phyloP scores from a whole-genome alignment of 2,797 vertebrate genomes.

The Coreius guichenoti region DNA sequence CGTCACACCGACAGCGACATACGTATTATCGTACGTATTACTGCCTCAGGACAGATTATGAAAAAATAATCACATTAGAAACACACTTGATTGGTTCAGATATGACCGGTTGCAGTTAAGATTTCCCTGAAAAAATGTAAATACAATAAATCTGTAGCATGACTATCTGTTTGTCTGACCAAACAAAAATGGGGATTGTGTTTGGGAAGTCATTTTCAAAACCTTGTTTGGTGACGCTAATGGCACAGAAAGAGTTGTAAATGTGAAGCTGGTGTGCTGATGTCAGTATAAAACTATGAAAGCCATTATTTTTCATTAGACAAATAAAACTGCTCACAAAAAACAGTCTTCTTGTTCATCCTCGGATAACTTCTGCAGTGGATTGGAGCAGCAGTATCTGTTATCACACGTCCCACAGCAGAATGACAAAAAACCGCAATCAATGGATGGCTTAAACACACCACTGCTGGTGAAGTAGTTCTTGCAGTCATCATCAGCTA shows the following conservation, averaged over 20 bases:
- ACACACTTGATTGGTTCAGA: background rate
- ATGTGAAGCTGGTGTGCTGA: background rate
- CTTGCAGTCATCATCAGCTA: slow-evolving; percentile 54
- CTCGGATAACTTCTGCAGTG: rapidly evolving
- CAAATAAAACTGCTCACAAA: slow-evolving; percentile 28
- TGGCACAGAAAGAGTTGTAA: background rate
- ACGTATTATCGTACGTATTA: background rate
- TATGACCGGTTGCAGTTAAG: background rate
- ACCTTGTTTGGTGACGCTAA: background rate
- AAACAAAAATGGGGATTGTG: background rate
- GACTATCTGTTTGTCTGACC: background rate
- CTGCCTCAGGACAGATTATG: rapidly evolving
- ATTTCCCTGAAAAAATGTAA: background rate
- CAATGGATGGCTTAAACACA: rapidly evolving
- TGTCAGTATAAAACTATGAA: background rate
- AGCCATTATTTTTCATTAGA: background rate
- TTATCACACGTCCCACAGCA: slow-evolving; percentile 69
- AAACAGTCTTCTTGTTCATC: slow-evolving; percentile 54
- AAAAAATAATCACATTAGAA: background rate
- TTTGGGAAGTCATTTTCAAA: background rate
- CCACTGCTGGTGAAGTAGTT: rapidly evolving
- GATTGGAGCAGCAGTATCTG: slow-evolving; percentile 62
- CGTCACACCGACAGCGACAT: slow-evolving; percentile 59
- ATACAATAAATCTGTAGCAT: background rate
- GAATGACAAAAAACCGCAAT: rapidly evolving